A percentile compares a stretch with the other conserved stretches of the same genome.
phyloP scores from a whole-genome alignment of 2,113 vertebrate species.

The Lipotes vexillifer region DNA sequence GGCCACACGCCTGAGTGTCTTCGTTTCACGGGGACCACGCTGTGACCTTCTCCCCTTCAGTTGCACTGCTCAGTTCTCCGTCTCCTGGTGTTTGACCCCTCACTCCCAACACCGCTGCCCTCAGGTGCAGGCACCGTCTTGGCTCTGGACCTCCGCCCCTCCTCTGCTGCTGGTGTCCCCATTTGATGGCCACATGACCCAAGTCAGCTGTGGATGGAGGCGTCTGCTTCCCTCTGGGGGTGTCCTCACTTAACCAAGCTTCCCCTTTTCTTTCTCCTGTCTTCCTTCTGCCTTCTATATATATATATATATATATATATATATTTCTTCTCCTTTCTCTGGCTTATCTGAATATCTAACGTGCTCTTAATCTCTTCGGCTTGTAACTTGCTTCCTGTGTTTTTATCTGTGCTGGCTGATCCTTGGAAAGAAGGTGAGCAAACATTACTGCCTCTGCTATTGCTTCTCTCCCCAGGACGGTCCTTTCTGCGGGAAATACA shows the following conservation, averaged over 20 bases:
- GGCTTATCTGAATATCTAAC: not conserved
- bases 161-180: rapidly evolving
- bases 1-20: rapidly evolving
- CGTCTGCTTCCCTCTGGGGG: not conserved
- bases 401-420: slow-evolving; percentile 21
- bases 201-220: not conserved
- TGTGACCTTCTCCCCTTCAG: no score
- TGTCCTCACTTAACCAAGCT: not conserved
- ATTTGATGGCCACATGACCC: not conserved
- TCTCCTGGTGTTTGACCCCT: not conserved
- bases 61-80: not conserved
- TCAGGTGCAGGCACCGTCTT: not conserved
- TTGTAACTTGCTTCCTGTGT: not conserved
- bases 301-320: no score
- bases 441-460: not conserved
- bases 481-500: not conserved
- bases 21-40: not conserved
- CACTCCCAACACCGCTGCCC: not conserved
- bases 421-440: slow-evolving; percentile 44
- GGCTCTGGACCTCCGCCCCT: not conserved
- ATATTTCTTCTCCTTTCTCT: not conserved
- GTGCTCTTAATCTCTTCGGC: not conserved
- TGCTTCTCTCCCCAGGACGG: not conserved
- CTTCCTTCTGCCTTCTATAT: not conserved
- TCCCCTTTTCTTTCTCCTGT: not conserved